phyloP scores from a whole-genome alignment of 1,140 invertebrate species.

The Drosophila lowei region DNA sequence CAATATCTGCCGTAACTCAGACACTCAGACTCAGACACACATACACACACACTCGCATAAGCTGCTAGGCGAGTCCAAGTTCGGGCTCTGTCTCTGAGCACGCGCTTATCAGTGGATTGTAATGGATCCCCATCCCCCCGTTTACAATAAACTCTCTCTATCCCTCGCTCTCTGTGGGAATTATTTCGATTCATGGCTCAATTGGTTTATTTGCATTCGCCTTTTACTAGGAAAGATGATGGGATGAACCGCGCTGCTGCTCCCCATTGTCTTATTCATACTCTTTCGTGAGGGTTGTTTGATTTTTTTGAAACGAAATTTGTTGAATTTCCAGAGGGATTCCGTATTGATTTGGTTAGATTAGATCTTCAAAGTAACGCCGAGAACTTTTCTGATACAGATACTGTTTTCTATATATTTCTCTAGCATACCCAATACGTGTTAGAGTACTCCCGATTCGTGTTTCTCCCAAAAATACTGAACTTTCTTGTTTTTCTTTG shows the following conservation, averaged over 20 bases:
- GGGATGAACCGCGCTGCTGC: too few species aligned
- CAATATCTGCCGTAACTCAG: background rate
- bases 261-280: too few species aligned
- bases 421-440: too few species aligned
- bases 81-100: background rate
- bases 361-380: too few species aligned
- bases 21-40: conserved; percentile 2
- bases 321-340: too few species aligned
- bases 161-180: conserved; percentile 2
- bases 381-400: too few species aligned
- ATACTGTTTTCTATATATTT: too few species aligned
- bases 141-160: background rate
- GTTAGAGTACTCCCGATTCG: conserved; percentile 37
- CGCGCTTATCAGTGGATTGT: conserved; percentile 10
- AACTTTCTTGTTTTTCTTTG: conserved; percentile 60
- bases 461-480: background rate
- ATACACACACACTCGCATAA: background rate
- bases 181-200: conserved; percentile 10
- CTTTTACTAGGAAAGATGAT: background rate
- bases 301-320: too few species aligned
- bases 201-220: background rate
- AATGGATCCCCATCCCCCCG: background rate
- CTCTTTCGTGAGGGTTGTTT: too few species aligned
- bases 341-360: too few species aligned
- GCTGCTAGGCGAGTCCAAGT: conserved; percentile 15